A percentile compares a stretch with the other conserved stretches of the same genome.
Evolutionary conservation across 2,113 vertebrate species (phyloP).

Genomic region (Malurus alboscapulatus): DNA sequence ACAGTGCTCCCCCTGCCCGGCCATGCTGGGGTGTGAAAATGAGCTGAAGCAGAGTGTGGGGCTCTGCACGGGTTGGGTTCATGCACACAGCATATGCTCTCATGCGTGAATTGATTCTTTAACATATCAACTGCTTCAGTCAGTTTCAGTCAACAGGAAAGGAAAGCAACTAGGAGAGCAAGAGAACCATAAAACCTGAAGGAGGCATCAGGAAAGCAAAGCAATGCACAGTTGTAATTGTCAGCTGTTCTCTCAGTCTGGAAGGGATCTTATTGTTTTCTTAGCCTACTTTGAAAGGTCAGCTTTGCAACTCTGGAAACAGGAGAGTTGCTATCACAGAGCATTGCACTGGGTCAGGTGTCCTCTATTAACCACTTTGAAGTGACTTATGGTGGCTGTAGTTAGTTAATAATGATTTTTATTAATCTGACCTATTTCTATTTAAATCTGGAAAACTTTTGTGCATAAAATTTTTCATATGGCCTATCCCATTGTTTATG

Average conservation of each 20-base stretch:
- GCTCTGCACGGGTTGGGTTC: neutral
- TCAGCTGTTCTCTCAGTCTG: neutral
- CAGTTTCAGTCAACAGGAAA: neutral
- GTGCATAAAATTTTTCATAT: neutral
- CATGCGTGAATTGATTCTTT: neutral
- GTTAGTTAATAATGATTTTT: neutral
- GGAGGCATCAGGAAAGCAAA: neutral
- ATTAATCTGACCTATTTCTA: neutral
- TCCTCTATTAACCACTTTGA: neutral
- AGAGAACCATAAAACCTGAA: conserved; percentile 7
- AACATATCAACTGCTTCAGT: neutral
- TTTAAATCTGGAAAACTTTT: neutral
- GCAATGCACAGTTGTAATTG: neutral
- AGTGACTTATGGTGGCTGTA: neutral
- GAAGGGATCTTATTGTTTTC: neutral
- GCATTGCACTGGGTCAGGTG: rapidly evolving
- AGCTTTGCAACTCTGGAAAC: neutral
- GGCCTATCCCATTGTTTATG: neutral
- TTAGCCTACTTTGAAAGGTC: neutral
- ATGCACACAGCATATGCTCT: neutral
- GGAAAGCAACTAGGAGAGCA: neutral
- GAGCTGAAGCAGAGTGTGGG: neutral
- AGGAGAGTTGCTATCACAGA: neutral
- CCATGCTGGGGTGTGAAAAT: rapidly evolving
- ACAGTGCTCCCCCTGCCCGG: rapidly evolving